Evolutionary conservation across 2,888 invertebrate species (phyloP).

Genomic region (Periphyllus acericola): DNA sequence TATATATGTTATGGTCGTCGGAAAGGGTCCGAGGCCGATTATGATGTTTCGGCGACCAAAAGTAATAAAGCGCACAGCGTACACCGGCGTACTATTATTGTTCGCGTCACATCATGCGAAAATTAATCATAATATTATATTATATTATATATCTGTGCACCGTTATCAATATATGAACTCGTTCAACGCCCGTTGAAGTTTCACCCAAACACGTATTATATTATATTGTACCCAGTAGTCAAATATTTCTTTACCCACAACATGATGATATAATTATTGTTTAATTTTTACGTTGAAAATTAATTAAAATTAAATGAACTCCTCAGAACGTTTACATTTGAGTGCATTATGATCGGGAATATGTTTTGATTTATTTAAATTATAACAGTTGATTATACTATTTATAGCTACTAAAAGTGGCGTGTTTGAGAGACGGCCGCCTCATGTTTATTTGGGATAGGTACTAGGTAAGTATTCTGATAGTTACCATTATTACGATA

Average conservation of each 20-base stretch:
- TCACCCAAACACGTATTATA: background rate
- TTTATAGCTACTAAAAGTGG: no score
- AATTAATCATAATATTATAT: conserved; percentile 9
- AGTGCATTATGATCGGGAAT: no score
- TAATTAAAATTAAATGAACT: no score
- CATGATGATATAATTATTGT: no score
- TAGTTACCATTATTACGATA: no score
- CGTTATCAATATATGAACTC: background rate
- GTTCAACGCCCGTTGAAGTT: background rate
- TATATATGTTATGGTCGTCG: conserved; percentile 16
- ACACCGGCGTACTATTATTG: conserved; percentile 5
- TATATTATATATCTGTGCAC: background rate
- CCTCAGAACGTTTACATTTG: no score
- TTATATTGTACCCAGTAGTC: background rate
- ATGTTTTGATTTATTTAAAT: no score
- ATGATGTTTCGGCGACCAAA: conserved; percentile 40
- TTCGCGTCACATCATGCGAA: conserved; percentile 35
- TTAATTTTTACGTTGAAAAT: background rate
- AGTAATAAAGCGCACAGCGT: conserved; percentile 20
- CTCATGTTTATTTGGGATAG: no score
- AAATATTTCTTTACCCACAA: conserved; percentile 5
- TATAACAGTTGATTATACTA: no score
- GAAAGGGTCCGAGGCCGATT: conserved; percentile 34
- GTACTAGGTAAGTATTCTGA: no score
- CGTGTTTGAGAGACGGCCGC: no score